Conservation (phyloP, 2,888 invertebrate species). For the Eulithis prunata region DNA sequence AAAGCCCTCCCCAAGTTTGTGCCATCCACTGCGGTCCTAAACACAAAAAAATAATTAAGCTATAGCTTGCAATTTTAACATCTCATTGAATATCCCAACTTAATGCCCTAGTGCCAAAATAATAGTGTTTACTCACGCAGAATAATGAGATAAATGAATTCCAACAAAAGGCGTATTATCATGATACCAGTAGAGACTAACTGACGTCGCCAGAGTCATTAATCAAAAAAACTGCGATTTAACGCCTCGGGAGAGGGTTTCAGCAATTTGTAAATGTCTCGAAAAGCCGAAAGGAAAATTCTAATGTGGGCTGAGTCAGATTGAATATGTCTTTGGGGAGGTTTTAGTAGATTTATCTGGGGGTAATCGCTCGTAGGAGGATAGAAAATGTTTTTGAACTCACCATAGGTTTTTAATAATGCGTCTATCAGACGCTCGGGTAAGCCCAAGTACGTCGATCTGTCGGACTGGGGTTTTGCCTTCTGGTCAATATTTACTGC, state of each 20-base stretch:
- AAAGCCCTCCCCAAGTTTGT: no score
- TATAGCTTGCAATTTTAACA: no score
- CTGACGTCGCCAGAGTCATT: constrained; percentile 45
- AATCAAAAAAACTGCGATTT: constrained; percentile 55
- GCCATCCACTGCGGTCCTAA: no score
- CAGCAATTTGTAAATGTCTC: constrained; percentile 28
- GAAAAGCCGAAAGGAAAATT: constrained; percentile 25
- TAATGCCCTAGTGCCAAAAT: constrained; percentile 2
- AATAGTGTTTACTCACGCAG: constrained; percentile 16
- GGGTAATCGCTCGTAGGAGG: constrained; percentile 7
- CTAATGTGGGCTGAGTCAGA: constrained; percentile 23
- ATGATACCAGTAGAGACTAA: constrained; percentile 35
- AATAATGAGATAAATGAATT: constrained; percentile 19
- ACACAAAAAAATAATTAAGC: no score
- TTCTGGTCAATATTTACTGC: no score
- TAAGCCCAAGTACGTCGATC: no score
- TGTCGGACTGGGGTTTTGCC: no score
- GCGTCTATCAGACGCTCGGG: not conserved
- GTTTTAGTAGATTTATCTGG: constrained; percentile 22
- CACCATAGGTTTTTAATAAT: not conserved
- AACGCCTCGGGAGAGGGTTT: constrained; percentile 39
- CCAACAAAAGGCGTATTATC: constrained; percentile 22
- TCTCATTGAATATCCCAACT: constrained; percentile 3
- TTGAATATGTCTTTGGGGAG: constrained; percentile 28
- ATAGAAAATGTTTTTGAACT: constrained; percentile 5